Evolutionary conservation across 2,888 invertebrate genomes (phyloP).

Genomic region (Tricholauxania praeusta): DNA sequence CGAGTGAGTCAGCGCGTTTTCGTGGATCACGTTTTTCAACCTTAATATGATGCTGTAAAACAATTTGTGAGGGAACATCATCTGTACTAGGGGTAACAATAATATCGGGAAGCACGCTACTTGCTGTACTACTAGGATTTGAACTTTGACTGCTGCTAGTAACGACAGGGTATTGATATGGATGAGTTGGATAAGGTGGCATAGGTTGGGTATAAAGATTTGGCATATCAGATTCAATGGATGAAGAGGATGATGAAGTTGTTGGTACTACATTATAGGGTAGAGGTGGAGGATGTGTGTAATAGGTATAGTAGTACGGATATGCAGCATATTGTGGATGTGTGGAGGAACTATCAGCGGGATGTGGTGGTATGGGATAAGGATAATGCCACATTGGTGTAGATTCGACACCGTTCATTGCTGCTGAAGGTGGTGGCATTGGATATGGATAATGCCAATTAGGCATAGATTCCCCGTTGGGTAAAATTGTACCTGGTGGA

Average conservation of each 20-base stretch:
- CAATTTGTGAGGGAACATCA: slow-evolving; percentile 57
- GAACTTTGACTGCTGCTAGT: slow-evolving; percentile 57
- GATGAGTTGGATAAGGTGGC: slow-evolving; percentile 49
- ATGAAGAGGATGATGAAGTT: slow-evolving; percentile 42
- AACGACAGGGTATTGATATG: slow-evolving; percentile 47
- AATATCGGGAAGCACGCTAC: slow-evolving; percentile 63
- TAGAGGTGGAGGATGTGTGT: slow-evolving; percentile 49
- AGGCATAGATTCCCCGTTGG: slow-evolving; percentile 14
- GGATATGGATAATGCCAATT: slow-evolving; percentile 32
- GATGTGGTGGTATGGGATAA: slow-evolving; percentile 40
- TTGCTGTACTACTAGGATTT: slow-evolving; percentile 53
- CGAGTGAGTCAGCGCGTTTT: slow-evolving; percentile 53
- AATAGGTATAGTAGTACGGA: slow-evolving; percentile 57
- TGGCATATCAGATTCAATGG: slow-evolving; percentile 53
- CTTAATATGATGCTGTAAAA: slow-evolving; percentile 57
- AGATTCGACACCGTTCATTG: slow-evolving; percentile 45
- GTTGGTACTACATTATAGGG: slow-evolving; percentile 45
- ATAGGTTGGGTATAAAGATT: slow-evolving; percentile 41
- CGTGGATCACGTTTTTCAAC: slow-evolving; percentile 52
- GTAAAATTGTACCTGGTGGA: slow-evolving; percentile 39
- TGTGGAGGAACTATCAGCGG: slow-evolving; percentile 28
- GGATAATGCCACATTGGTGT: slow-evolving; percentile 46
- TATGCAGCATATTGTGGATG: slow-evolving; percentile 53
- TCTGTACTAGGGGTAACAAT: slow-evolving; percentile 65
- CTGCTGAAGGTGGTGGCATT: slow-evolving; percentile 39